Conservation (phyloP, 2,113 vertebrate genomes). For the Chrysemys picta region DNA sequence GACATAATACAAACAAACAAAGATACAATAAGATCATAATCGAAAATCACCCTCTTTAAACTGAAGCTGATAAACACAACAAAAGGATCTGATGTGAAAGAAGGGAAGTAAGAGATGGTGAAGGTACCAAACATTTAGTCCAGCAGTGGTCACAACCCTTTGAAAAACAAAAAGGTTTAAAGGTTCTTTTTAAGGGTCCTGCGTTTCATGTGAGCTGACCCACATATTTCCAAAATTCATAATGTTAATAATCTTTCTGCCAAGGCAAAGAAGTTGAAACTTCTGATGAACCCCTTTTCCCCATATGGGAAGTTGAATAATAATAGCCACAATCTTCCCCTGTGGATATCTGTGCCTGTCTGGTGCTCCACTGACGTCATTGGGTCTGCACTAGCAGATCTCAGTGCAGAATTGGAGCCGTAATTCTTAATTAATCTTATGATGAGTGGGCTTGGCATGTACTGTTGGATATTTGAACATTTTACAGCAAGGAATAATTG, state of each 20-base stretch:
- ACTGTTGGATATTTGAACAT: neutral
- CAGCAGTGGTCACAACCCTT: neutral
- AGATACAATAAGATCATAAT: neutral
- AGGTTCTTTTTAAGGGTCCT: neutral
- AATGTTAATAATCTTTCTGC: no score
- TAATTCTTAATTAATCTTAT: accelerated
- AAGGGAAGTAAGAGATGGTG: neutral
- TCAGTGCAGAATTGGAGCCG: accelerated
- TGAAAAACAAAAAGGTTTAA: neutral
- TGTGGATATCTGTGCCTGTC: neutral
- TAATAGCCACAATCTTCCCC: neutral
- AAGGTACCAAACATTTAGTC: neutral
- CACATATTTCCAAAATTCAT: accelerated
- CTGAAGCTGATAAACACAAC: neutral
- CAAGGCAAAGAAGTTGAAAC: neutral
- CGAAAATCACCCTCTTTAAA: neutral
- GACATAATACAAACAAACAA: neutral
- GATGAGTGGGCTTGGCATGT: neutral
- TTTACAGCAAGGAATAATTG: neutral
- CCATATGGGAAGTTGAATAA: neutral
- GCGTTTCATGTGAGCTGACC: neutral
- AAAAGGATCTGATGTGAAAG: neutral
- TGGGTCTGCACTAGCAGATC: accelerated
- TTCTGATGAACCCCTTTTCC: neutral
- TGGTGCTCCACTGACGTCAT: neutral